Base-by-base conservation (phyloP, 2,113 vertebrate genomes). In the Grus americana region DNA sequence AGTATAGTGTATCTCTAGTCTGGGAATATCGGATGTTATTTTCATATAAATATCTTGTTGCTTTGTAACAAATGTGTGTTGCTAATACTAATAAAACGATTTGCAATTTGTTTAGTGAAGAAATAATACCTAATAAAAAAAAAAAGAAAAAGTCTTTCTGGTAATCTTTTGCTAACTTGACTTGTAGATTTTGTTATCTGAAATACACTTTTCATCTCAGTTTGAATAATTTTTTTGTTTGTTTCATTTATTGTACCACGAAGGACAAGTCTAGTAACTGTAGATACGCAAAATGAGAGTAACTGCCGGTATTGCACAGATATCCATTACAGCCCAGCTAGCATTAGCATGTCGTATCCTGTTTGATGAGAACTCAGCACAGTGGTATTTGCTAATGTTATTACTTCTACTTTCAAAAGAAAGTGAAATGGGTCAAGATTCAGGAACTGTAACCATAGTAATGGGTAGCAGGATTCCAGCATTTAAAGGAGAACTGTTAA, bases 401-500 rank as follows among this genome's bases (percentile, higher is more conserved):
- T 62, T 95, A 82, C 42, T 67, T 83, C 74, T 83, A 9, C 3
- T 6, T 66, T 90, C 54, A 87, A 92, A 93, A 46, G 73, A 72
- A 86, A 93, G 30, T 87, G 40, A 91, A 96, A 90, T 34, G 50
- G 72, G 62, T 91, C 84, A 90, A 66, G 38, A 95, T 72, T 88
- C 65, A 62, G 65, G 52, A 95, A 92, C 72, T 72, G 63, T 72
- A 95, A 81, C 57, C 76, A 91, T 40, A 91, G 44, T 65, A 90
- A 92, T 81, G 52, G 20, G 24, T 66, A 87, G 29, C 44, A 92
- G 46, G 27, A 82, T 91, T 81, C 36, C 52, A 85, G 20, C 13
- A 50, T 61, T 93, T 91, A 89, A 88, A 93, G 50, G 50, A 86
- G 15, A 93, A 67, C 24, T 30, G 17, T 21, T 82, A 79, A 24